These are phyloP conservation scores for Dryadula phaetusa DNA, from an alignment of 2,888 invertebrate species.

Conservation along the genomic window DNA sequence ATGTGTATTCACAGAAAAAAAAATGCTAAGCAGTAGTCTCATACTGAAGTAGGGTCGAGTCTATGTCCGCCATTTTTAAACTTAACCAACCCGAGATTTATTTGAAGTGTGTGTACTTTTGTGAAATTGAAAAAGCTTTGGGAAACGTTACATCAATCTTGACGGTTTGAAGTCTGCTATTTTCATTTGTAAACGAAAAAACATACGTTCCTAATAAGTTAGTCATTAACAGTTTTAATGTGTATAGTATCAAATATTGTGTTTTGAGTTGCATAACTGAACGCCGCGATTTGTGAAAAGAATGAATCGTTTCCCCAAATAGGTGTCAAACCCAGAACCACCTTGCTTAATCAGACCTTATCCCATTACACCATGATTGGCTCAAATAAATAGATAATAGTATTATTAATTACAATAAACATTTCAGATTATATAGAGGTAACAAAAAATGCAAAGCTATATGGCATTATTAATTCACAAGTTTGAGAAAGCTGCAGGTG, in stretches of 20 bases:
- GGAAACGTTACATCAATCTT: conserved; percentile 22
- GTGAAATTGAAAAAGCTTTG: conserved; percentile 34
- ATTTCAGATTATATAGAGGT: not conserved
- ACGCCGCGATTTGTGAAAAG: too few relatives aligned
- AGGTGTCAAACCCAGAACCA: too few relatives aligned
- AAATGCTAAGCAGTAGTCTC: conserved; percentile 57
- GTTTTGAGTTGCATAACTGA: too few relatives aligned
- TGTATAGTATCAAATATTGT: too few relatives aligned
- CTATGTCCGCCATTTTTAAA: conserved; percentile 49
- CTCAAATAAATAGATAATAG: too few relatives aligned
- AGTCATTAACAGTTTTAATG: too few relatives aligned
- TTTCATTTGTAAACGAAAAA: conserved; percentile 17
- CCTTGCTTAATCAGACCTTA: too few relatives aligned
- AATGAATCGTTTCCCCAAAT: too few relatives aligned
- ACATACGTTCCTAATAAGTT: too few relatives aligned
- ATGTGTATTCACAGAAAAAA: conserved; percentile 46
- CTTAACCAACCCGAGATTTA: conserved; percentile 41
- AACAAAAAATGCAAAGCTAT: conserved; percentile 16
- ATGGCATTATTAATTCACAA: conserved; percentile 38
- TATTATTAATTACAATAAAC: not conserved
- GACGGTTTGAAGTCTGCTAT: conserved; percentile 12
- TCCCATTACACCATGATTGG: too few relatives aligned
- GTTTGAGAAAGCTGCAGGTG: conserved; percentile 45
- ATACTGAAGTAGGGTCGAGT: conserved; percentile 50
- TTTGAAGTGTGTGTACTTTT: conserved; percentile 35